Conservation (phyloP, 2,888 invertebrate species). For the Plagiodera versicolora region DNA sequence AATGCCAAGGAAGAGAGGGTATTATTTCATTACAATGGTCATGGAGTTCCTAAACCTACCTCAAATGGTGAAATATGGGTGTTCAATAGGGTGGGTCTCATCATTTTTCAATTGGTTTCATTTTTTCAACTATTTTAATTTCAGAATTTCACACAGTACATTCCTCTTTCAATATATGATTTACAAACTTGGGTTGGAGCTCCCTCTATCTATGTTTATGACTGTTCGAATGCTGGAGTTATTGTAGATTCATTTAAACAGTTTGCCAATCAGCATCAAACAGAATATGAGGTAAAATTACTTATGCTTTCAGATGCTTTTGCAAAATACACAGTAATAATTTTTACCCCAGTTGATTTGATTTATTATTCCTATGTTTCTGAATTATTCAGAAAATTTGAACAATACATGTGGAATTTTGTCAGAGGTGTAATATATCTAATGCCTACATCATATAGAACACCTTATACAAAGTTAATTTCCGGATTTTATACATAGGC, state of each 20-base stretch:
- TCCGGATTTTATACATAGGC: too few species aligned
- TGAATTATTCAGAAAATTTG: too few species aligned
- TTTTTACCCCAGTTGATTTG: background rate
- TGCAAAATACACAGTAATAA: background rate
- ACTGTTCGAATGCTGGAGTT: slow-evolving; percentile 97
- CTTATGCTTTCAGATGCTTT: too few species aligned
- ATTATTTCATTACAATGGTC: slow-evolving; percentile 98
- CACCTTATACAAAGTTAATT: too few species aligned
- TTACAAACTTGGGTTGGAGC: slow-evolving; percentile 99
- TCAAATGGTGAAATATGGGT: slow-evolving; percentile 99
- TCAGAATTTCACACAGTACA: slow-evolving; percentile 97
- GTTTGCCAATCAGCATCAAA: slow-evolving; percentile 89
- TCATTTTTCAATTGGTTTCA: background rate
- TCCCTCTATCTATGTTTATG: slow-evolving; percentile 98
- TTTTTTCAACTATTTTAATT: slow-evolving; percentile 29
- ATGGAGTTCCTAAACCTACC: slow-evolving; percentile 98
- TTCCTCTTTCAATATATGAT: slow-evolving; percentile 97
- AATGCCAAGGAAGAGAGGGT: slow-evolving; percentile 99
- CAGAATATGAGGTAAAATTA: slow-evolving; percentile 68
- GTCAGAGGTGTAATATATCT: too few species aligned
- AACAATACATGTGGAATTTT: too few species aligned
- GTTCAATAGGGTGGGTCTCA: slow-evolving; percentile 79
- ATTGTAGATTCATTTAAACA: slow-evolving; percentile 89
- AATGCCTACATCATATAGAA: too few species aligned
- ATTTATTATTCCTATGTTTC: too few species aligned